Conservation (phyloP, 2,797 vertebrate genomes). For the Melanotaenia parkinsoni region DNA sequence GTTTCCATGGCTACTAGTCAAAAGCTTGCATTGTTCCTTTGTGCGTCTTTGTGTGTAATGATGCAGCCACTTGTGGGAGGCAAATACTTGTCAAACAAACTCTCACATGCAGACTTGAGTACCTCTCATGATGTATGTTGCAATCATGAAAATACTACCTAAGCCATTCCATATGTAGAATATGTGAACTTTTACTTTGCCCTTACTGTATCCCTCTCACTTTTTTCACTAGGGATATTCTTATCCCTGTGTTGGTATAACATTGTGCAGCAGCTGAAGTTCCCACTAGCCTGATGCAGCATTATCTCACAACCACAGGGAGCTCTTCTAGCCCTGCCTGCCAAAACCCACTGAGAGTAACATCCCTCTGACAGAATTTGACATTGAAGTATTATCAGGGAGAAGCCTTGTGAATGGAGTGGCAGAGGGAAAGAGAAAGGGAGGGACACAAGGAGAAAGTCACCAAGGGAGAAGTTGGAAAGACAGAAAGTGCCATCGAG, state of each 20-base stretch:
- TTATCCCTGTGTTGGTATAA: slow-evolving; percentile 40
- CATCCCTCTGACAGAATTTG: slow-evolving; percentile 60
- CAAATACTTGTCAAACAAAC: slow-evolving; percentile 50
- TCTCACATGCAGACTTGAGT: slow-evolving; percentile 8
- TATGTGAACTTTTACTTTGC: slow-evolving; percentile 21
- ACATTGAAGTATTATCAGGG: slow-evolving; percentile 70
- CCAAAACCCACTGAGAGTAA: slow-evolving; percentile 58
- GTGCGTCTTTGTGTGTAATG: slow-evolving; percentile 67
- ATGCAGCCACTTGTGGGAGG: slow-evolving; percentile 56
- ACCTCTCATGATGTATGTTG: not conserved
- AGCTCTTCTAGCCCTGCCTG: slow-evolving; percentile 35
- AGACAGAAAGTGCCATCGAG: slow-evolving; percentile 31
- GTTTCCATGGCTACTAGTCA: slow-evolving; percentile 81
- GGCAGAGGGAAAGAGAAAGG: slow-evolving; percentile 39
- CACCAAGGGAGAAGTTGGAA: slow-evolving; percentile 39
- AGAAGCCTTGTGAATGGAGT: slow-evolving; percentile 48
- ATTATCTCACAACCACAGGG: slow-evolving; percentile 60
- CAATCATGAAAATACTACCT: not conserved
- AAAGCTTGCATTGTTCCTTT: slow-evolving; percentile 80
- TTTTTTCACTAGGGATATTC: slow-evolving; percentile 32
- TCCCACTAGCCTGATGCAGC: slow-evolving; percentile 48
- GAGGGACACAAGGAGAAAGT: slow-evolving; percentile 40
- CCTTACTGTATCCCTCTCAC: slow-evolving; percentile 1
- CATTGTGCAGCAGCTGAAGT: slow-evolving; percentile 38
- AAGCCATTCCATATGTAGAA: slow-evolving; percentile 18